Evolutionary conservation across 1,140 invertebrate species (phyloP).

Genomic region (Fopius arisanus): DNA sequence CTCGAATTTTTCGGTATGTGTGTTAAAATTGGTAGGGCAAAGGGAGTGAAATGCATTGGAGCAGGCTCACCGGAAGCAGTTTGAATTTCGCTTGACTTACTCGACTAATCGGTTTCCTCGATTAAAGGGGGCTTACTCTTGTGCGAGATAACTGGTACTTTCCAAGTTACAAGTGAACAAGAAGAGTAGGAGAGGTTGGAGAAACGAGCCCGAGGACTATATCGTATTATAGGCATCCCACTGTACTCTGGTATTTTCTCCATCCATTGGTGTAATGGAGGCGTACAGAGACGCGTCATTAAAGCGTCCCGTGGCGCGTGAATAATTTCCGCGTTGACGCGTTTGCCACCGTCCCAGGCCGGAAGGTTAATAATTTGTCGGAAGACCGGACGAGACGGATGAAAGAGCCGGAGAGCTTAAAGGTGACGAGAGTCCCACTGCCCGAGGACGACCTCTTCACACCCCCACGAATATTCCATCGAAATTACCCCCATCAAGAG

Average conservation of each 20-base stretch:
- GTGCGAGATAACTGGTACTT: constrained; percentile 8
- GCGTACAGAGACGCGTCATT: constrained; percentile 31
- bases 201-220: not conserved
- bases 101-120: constrained; percentile 29
- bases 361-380: constrained; percentile 40
- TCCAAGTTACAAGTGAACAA: constrained; percentile 7
- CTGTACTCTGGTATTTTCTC: not conserved
- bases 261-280: not conserved
- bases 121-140: constrained; percentile 23
- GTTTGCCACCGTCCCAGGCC: constrained; percentile 20
- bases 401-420: not conserved
- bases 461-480: no score
- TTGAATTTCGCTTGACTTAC: constrained; percentile 28
- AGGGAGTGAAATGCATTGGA: constrained; percentile 24
- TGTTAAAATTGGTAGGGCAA: not conserved
- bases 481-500: no score
- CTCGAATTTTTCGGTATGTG: not conserved
- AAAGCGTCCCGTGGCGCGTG: constrained; percentile 34
- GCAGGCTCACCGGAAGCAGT: constrained; percentile 22
- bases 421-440: not conserved
- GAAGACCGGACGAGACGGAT: constrained; percentile 8
- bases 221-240: not conserved
- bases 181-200: not conserved
- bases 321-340: constrained; percentile 38
- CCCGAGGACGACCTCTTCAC: not conserved